Base-by-base conservation (phyloP, 2,113 vertebrate genomes). In the Origma solitaria region DNA sequence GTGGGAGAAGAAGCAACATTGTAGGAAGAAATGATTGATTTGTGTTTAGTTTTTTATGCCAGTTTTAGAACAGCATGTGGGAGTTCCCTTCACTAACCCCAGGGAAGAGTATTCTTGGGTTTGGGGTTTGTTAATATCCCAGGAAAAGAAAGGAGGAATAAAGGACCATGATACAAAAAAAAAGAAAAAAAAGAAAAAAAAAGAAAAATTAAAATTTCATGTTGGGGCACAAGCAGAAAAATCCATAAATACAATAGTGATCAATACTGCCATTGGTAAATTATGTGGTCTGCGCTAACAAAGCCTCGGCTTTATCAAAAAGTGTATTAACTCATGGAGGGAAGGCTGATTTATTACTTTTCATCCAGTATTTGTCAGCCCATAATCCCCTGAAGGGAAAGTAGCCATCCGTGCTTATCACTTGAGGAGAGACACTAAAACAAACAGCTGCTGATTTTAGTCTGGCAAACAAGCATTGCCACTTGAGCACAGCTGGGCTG, bases 1-100 rank as follows among this genome's bases (percentile, higher is more conserved):
- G 95, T 88, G 91, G 88, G 68, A 94, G 77, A 75, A 78, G 91
- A 81, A 90, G 37, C 76, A 90, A 78, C 66, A 61, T 7, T 75
- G 72, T 11, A 7, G 83, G 81, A 82, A 87, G 69, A 83, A 88
- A 35, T 60, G 79, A 75, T 91, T 69, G 72, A 62, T 71, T 75
- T 66, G 30, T 81, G 45, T 70, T 86, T 62, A 47, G 62, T 45
- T 88, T 84, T 87, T 77, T 68, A 11, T 15, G 65, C 88, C 8
- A 17, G 40, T 86, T 94, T 96, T 90, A 88, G 88, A 89, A 84
- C 69, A 45, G 61, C 3, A 2, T 0, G 60, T 94, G 90, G 87
- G 86, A 94, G 81, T 94, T 96, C 33, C 44, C 82, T 84, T 61
- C 54, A 44, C 57, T 53, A 86, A 87, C 68, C 73, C 56, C n/a